Evolutionary conservation across 1,140 invertebrate species (phyloP), one percentile per base, ranked within the genome.

Genomic region (Drosophila repletoides): DNA sequence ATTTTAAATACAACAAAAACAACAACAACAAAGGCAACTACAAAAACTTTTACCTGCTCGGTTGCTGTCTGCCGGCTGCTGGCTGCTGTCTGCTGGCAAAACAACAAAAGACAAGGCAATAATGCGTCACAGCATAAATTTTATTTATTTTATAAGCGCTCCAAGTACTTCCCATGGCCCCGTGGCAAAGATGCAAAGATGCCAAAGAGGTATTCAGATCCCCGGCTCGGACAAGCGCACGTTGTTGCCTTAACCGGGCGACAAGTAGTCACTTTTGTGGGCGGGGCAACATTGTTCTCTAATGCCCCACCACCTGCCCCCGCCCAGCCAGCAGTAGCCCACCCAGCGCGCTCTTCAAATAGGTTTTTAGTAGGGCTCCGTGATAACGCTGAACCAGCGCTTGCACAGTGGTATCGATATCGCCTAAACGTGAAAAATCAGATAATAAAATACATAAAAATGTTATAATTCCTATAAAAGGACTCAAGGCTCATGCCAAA

Each of bases 51-150:
- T 10, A 9, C 34, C 45, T 38, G n/a, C n/a, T n/a, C n/a, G n/a
- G n/a, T n/a, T n/a, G n/a, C n/a, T n/a, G n/a, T n/a, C n/a, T n/a
- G n/a, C n/a, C n/a, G n/a, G n/a, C n/a, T n/a, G n/a, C n/a, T n/a
- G n/a, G n/a, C n/a, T n/a, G n/a, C n/a, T n/a, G n/a, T n/a, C n/a
- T n/a, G n/a, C n/a, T n/a, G n/a, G 38, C 26, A 59, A 26, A 66
- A 64, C 55, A 71, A 80, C 80, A 84, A 73, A 84, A 68, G 70
- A 79, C 70, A 86, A 53, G 79, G 75, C 79, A 86, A 86, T 86
- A 86, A 86, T 86, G 81, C 80, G 81, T 87, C 81, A 55, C 81
- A 69, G 80, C 80, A 86, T 86, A 86, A 86, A 86, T 86, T 86
- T 87, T 86, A 84, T 86, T 84, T 86, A 84, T 84, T 86, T 84